A percentile compares a stretch with the other conserved stretches of the same genome.
Evolutionary conservation across 2,888 invertebrate species (phyloP).

Genomic region (Linyphia triangularis): DNA sequence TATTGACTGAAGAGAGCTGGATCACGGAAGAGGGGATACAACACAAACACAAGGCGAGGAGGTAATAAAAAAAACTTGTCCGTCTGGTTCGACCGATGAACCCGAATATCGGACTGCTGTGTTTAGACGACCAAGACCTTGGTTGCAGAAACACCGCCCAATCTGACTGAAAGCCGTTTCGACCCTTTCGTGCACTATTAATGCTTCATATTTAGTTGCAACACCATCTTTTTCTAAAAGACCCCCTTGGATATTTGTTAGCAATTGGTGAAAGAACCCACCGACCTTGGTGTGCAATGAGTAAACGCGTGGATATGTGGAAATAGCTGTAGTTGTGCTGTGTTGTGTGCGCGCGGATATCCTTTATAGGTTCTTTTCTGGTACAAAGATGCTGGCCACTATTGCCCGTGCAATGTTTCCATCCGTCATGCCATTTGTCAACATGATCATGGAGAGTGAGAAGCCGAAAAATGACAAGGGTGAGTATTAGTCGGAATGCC

Average conservation of each 20-base stretch:
- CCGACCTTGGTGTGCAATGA: background rate
- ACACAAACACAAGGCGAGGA: background rate
- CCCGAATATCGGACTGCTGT: conserved; percentile 29
- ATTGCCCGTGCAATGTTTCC: conserved; percentile 67
- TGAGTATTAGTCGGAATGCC: conserved; percentile 13
- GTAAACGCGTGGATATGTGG: background rate
- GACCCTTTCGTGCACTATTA: background rate
- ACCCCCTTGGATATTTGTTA: background rate
- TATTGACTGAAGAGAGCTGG: background rate
- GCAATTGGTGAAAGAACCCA: background rate
- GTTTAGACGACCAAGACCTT: background rate
- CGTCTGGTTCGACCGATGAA: conserved; percentile 68
- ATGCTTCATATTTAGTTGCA: background rate
- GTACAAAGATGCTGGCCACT: conserved; percentile 48
- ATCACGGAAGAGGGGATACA: background rate
- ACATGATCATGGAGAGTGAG: conserved; percentile 67
- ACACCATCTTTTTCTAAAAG: background rate
- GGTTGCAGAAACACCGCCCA: background rate
- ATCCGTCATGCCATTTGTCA: conserved; percentile 59
- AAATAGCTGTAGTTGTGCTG: background rate
- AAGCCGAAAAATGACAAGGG: conserved; percentile 37
- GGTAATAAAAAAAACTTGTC: conserved; percentile 33
- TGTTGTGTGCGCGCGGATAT: background rate
- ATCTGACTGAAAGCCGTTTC: background rate
- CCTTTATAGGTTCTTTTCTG: too few relatives aligned